Percentiles rank a stretch among this genome's conserved stretches.
Conservation (phyloP, 2,888 invertebrate genomes). For the Shargacucullia verbasci region DNA sequence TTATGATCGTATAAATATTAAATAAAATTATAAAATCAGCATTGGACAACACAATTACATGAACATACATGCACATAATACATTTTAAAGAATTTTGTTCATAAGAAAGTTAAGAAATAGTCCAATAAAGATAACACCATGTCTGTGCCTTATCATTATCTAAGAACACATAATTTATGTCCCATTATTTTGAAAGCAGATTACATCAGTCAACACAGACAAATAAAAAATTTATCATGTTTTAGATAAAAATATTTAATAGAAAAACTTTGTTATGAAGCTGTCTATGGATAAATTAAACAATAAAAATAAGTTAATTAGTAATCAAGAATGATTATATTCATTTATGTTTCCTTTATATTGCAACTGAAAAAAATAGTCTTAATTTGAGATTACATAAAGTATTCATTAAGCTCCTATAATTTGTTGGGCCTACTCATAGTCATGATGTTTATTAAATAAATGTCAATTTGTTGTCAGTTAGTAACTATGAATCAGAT, state of each 20-base stretch:
- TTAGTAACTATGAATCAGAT: conserved; percentile 19
- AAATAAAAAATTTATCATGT: conserved; percentile 2
- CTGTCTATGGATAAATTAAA: too few relatives aligned
- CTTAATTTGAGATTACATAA: too few relatives aligned
- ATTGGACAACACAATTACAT: neutral
- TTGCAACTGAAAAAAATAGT: too few relatives aligned
- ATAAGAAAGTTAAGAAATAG: conserved; percentile 17
- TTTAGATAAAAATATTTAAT: neutral
- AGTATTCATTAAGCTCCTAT: too few relatives aligned
- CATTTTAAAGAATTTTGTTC: neutral
- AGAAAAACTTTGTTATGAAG: neutral
- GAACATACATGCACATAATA: neutral
- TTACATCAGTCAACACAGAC: conserved; percentile 9
- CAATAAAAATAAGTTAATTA: too few relatives aligned
- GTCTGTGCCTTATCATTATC: conserved; percentile 31
- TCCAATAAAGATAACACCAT: conserved; percentile 31
- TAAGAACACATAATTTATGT: conserved; percentile 32
- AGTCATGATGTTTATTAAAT: too few relatives aligned
- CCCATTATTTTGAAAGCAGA: conserved; percentile 24
- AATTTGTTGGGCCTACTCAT: too few relatives aligned
- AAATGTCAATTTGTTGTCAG: too few relatives aligned
- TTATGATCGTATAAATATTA: too few relatives aligned
- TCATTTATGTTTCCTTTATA: too few relatives aligned
- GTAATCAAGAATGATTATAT: too few relatives aligned
- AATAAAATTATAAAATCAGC: neutral